Percentiles rank a stretch among this genome's conserved stretches.
Conservation (phyloP, 2,113 vertebrate species). For the Macheiramphus alcinus region DNA sequence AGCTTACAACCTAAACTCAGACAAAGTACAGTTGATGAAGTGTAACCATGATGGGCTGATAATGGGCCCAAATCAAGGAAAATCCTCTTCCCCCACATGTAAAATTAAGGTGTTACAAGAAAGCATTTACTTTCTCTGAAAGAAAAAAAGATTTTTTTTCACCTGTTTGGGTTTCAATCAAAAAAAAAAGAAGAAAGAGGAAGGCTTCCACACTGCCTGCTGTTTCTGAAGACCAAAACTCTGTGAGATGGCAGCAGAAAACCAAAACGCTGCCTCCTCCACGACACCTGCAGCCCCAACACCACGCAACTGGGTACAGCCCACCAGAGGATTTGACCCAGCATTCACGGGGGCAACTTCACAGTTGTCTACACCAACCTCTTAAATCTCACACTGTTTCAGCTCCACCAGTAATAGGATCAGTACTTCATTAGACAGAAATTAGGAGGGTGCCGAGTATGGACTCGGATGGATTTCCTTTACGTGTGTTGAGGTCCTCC, state of each 20-base stretch:
- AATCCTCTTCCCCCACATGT: neutral
- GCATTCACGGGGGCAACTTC: rapidly evolving
- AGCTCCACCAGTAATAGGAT: neutral
- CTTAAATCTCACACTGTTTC: neutral
- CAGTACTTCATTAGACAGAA: neutral
- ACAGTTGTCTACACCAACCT: rapidly evolving
- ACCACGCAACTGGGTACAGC: neutral
- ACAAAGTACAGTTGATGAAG: neutral
- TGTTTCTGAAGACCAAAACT: neutral
- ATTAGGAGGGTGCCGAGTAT: neutral
- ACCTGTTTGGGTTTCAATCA: neutral
- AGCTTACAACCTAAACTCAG: neutral
- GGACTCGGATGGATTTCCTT: neutral
- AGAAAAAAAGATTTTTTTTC: neutral
- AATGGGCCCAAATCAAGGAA: neutral
- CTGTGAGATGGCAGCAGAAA: neutral
- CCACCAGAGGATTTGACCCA: neutral
- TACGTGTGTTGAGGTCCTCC: neutral
- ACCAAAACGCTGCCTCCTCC: rapidly evolving
- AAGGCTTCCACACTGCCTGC: neutral
- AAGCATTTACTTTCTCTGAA: neutral
- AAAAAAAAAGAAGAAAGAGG: neutral
- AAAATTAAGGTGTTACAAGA: neutral
- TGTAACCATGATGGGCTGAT: neutral
- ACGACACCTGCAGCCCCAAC: neutral